Conservation (phyloP, 1,140 invertebrate genomes). For the Pteromalus puparum region DNA sequence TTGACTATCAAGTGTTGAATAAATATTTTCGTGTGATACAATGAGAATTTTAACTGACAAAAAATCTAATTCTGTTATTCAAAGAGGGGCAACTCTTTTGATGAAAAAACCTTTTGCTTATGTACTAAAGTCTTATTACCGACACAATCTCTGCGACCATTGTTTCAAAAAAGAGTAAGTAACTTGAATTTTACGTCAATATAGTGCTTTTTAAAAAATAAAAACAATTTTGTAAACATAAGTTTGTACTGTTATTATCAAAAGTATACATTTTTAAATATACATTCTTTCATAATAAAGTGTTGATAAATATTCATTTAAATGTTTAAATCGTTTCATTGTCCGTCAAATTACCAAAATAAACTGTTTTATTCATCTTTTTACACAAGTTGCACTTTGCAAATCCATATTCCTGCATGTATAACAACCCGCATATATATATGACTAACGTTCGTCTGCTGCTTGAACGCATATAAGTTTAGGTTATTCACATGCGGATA, state of each 20-base stretch:
- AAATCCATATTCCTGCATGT: too few species aligned
- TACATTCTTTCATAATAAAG: conserved; percentile 2
- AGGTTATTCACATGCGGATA: too few species aligned
- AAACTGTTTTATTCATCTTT: too few species aligned
- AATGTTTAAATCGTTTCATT: neutral
- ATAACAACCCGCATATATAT: too few species aligned
- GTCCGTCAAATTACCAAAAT: neutral
- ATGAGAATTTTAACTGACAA: conserved; percentile 41
- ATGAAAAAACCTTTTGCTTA: conserved; percentile 79
- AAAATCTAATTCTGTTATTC: conserved; percentile 52
- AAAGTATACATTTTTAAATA: conserved; percentile 44
- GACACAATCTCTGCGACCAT: conserved; percentile 78
- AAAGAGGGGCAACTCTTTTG: conserved; percentile 75
- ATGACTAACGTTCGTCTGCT: too few species aligned
- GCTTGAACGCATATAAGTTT: too few species aligned
- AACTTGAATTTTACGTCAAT: neutral
- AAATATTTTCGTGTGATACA: conserved; percentile 30
- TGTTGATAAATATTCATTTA: conserved; percentile 2
- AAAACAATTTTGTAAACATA: conserved; percentile 20
- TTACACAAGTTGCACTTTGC: too few species aligned
- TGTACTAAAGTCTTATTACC: conserved; percentile 76
- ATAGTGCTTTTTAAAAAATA: conserved; percentile 3
- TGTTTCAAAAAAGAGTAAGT: conserved; percentile 74
- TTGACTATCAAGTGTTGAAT: conserved; percentile 18
- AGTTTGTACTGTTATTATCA: conserved; percentile 42